phyloP scores from a whole-genome alignment of 1,140 invertebrate genomes.

The Trissolcus basalis region DNA sequence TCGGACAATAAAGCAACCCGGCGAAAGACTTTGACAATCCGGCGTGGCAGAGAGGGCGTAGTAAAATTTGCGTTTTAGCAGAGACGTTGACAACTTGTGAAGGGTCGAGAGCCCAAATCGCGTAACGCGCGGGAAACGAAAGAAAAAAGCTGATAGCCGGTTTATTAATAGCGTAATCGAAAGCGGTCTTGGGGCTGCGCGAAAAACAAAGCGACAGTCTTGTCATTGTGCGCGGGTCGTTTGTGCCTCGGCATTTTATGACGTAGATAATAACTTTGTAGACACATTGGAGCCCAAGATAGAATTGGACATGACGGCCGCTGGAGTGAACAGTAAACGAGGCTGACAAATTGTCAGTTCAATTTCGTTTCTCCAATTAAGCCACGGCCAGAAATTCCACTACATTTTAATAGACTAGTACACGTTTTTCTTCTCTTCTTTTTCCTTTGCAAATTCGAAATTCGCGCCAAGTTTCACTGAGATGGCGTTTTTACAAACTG shows the following conservation, averaged over 20 bases:
- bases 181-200: not conserved
- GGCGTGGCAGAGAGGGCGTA: too few relatives aligned
- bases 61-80: too few relatives aligned
- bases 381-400: conserved; percentile 16
- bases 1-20: too few relatives aligned
- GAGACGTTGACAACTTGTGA: too few relatives aligned
- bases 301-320: conserved; percentile 50
- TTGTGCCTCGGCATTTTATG: conserved; percentile 31
- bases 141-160: not conserved
- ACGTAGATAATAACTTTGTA: conserved; percentile 47
- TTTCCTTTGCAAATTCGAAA: not conserved
- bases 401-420: conserved; percentile 5
- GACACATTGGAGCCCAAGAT: conserved; percentile 50
- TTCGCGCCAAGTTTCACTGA: too few relatives aligned
- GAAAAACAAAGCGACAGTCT: not conserved
- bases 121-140: not conserved
- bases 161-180: not conserved
- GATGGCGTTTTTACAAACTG: too few relatives aligned
- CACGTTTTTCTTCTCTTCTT: conserved; percentile 29
- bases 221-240: conserved; percentile 31
- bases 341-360: conserved; percentile 60
- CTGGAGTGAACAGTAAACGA: conserved; percentile 36
- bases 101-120: not conserved
- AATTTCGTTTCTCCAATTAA: conserved; percentile 56
- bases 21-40: too few relatives aligned